Percentiles rank a stretch among this genome's conserved stretches.
These are phyloP conservation scores for Ctenoplectra terminalis DNA, from an alignment of 1,140 invertebrate genomes.

Conservation along the genomic window DNA sequence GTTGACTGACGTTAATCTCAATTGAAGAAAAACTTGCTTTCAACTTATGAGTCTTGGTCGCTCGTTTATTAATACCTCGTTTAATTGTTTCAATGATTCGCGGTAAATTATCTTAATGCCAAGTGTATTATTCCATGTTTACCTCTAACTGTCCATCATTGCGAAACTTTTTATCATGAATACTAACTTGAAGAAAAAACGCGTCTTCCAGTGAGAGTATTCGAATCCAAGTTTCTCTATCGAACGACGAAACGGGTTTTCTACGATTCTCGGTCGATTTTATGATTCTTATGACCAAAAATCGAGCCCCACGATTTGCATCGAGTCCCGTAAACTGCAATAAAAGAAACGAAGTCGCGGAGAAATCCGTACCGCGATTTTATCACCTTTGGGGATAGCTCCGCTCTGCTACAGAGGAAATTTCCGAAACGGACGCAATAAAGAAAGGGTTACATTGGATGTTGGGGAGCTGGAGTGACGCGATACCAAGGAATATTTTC, in stretches of 20 bases:
- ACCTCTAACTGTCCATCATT: not conserved
- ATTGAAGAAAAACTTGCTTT: not conserved
- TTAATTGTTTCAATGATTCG: not conserved
- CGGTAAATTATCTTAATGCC: not conserved
- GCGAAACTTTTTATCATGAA: not conserved
- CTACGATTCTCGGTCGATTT: no score
- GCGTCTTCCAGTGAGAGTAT: no score
- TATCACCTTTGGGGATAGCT: no score
- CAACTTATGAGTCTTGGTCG: not conserved
- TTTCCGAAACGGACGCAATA: not conserved
- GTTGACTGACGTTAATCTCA: not conserved
- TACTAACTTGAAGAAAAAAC: no score
- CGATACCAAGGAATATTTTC: constrained; percentile 21
- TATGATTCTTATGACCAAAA: no score
- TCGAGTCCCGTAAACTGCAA: no score
- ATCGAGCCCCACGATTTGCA: no score
- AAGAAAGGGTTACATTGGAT: no score
- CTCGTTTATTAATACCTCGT: not conserved
- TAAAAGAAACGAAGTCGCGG: no score
- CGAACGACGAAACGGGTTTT: no score
- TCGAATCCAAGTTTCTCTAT: no score
- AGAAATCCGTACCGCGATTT: not conserved
- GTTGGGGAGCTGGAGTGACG: no score
- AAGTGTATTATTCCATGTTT: not conserved
- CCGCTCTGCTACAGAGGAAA: not conserved